A percentile compares a stretch with the other conserved stretches of the same genome.
These are phyloP conservation scores for Mesitornis unicolor DNA, from an alignment of 2,113 vertebrate species.

Conservation along the genomic window DNA sequence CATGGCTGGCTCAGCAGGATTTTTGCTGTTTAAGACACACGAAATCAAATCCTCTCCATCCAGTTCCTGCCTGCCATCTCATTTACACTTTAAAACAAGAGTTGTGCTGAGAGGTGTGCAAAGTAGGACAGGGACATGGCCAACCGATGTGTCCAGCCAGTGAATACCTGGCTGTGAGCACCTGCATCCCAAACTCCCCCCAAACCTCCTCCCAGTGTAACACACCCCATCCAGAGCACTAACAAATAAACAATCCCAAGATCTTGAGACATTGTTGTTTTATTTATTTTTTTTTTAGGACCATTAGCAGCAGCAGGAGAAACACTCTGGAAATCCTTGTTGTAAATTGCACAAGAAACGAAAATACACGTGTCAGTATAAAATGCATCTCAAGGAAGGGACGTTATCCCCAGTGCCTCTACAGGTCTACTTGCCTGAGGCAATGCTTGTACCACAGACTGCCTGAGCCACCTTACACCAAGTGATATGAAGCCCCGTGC, in stretches of 20 bases:
- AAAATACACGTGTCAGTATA: fast-evolving
- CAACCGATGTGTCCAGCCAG: neutral
- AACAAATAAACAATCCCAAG: fast-evolving
- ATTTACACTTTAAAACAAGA: neutral
- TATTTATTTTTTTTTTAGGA: neutral
- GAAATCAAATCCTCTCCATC: neutral
- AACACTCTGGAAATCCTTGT: neutral
- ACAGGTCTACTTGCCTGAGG: neutral
- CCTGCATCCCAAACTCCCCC: neutral
- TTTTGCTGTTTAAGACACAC: neutral
- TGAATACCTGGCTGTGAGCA: neutral
- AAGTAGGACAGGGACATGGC: neutral
- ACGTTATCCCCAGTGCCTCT: no score
- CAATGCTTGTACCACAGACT: neutral
- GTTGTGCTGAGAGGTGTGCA: neutral
- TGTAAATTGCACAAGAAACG: neutral
- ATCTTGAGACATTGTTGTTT: neutral
- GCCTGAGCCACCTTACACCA: fast-evolving
- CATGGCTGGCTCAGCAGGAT: neutral
- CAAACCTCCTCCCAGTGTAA: neutral
- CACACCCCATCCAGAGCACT: neutral
- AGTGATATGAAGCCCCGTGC: fast-evolving
- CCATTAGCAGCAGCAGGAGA: neutral
- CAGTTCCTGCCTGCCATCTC: neutral
- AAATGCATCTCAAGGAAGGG: neutral